phyloP scores from a whole-genome alignment of 2,113 vertebrate genomes.

The Progne subis region DNA sequence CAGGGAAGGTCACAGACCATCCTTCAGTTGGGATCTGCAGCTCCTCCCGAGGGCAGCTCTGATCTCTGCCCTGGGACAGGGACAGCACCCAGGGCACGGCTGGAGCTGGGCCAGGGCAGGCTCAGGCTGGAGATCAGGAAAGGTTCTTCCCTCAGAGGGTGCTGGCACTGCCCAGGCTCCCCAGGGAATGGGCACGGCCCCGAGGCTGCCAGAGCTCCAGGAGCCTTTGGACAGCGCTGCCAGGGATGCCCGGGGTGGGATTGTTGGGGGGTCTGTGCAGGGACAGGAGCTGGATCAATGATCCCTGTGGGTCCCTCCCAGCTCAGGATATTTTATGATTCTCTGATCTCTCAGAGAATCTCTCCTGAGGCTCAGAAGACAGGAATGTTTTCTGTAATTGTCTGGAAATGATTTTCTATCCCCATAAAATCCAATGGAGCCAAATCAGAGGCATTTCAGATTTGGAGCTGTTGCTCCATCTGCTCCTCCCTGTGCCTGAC shows the following conservation, averaged over 20 bases:
- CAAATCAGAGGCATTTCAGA: background rate
- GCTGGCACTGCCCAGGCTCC: background rate
- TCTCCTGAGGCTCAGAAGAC: background rate
- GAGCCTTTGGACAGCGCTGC: background rate
- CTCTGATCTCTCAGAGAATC: background rate
- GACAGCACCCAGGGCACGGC: fast-evolving
- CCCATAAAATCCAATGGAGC: background rate
- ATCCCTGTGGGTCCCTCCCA: background rate
- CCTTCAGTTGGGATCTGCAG: fast-evolving
- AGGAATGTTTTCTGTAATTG: background rate
- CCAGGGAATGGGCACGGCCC: background rate
- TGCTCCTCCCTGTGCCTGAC: background rate
- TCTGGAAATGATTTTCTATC: background rate
- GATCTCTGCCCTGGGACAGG: background rate
- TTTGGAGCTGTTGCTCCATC: background rate
- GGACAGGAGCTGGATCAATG: fast-evolving
- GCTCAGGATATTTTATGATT: background rate
- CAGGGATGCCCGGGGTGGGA: background rate
- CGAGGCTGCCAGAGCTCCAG: background rate
- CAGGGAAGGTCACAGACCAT: fast-evolving
- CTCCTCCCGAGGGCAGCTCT: background rate
- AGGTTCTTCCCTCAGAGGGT: background rate
- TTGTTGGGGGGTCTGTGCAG: background rate
- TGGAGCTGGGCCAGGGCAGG: background rate
- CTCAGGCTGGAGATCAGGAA: background rate